Evolutionary conservation across 2,113 vertebrate genomes (phyloP).

Genomic region (Coracopsis vasa): DNA sequence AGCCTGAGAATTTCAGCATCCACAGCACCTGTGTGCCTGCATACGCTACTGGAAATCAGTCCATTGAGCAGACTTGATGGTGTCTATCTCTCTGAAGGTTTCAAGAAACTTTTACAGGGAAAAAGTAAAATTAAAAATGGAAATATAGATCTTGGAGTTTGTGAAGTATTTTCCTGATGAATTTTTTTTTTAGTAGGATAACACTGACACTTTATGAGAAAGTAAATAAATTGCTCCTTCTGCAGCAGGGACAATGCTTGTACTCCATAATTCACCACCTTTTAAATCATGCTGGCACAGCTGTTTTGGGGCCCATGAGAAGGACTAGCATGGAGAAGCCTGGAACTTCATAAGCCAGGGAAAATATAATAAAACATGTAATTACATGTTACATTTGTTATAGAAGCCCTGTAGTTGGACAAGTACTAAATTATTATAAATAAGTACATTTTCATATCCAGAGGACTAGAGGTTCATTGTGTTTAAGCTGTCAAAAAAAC

Average conservation of each 20-base stretch:
- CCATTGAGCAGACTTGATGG: background rate
- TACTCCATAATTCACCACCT: background rate
- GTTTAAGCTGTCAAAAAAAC: background rate
- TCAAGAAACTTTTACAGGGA: background rate
- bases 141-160: background rate
- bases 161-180: background rate
- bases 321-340: background rate
- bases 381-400: background rate
- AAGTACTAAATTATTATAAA: background rate
- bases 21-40: background rate
- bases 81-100: background rate
- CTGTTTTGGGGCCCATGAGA: fast-evolving
- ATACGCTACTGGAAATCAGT: background rate
- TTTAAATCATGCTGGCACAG: background rate
- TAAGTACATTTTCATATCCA: background rate
- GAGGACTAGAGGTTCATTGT: background rate
- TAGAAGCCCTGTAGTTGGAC: background rate
- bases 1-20: background rate
- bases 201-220: background rate
- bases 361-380: background rate
- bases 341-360: background rate
- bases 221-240: background rate
- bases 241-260: background rate
- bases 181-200: background rate
- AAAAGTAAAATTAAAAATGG: background rate